These are phyloP conservation scores for Isaurus tuberculatus DNA, from an alignment of 92 coral and sea anemone genomes.

Conservation along the genomic window DNA sequence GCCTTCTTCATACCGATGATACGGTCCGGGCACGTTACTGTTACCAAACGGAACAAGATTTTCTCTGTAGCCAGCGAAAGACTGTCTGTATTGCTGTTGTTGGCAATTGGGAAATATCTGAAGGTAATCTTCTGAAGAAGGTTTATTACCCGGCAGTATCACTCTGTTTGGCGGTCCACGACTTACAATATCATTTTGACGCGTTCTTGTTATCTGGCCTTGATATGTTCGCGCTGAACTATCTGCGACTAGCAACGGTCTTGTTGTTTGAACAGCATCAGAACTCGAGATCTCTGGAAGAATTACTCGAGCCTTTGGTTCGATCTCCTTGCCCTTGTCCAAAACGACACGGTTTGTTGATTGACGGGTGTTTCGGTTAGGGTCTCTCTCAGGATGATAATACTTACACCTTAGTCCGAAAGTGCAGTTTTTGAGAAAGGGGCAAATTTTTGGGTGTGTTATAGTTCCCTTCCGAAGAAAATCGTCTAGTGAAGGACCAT, in stretches of 20 bases:
- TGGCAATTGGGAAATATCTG: constrained; percentile 27
- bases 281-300: neutral
- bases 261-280: neutral
- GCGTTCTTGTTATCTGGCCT: constrained; percentile 17
- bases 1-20: constrained; percentile 12
- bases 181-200: constrained; percentile 15
- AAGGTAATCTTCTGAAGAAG: constrained; percentile 39
- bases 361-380: constrained; percentile 41
- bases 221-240: neutral
- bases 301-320: neutral
- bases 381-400: constrained; percentile 94
- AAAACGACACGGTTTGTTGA: constrained; percentile 31
- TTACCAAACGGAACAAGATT: constrained; percentile 9
- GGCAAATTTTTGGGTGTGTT: constrained; percentile 85
- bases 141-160: constrained; percentile 13
- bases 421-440: constrained; percentile 86
- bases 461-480: constrained; percentile 86
- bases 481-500: constrained; percentile 89
- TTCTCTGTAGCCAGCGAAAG: constrained; percentile 15
- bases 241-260: constrained; percentile 31
- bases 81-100: constrained; percentile 23
- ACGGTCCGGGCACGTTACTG: neutral
- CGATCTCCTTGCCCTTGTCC: constrained; percentile 1
- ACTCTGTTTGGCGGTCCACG: constrained; percentile 35
- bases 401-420: constrained; percentile 89